phyloP scores from a whole-genome alignment of 2,888 invertebrate genomes.

The Ecdyonurus torrentis region DNA sequence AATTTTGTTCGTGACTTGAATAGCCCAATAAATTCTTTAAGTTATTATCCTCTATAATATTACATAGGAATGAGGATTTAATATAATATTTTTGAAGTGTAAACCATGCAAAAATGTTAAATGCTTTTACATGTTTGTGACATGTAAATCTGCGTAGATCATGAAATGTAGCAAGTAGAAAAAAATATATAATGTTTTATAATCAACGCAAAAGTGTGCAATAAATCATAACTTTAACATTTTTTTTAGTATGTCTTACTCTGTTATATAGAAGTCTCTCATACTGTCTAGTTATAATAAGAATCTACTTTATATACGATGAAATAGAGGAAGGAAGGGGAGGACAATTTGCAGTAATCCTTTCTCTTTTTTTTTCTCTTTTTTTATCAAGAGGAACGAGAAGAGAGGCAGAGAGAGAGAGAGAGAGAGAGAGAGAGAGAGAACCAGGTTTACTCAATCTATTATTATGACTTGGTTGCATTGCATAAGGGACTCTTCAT shows the following conservation, averaged over 20 bases:
- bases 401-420: background rate
- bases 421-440: background rate
- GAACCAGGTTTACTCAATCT: background rate
- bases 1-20: no score
- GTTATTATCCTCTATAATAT: no score
- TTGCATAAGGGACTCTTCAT: background rate
- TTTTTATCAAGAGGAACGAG: no score
- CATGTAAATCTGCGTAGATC: background rate
- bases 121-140: background rate
- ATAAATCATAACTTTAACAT: background rate
- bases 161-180: background rate
- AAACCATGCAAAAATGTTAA: background rate
- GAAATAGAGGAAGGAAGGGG: background rate
- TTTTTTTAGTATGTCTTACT: background rate
- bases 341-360: background rate
- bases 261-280: no score
- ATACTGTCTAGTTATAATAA: background rate
- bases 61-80: no score
- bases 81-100: no score
- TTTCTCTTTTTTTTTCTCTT: background rate
- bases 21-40: no score
- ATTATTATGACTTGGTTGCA: background rate
- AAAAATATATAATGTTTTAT: background rate
- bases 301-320: background rate
- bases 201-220: background rate